phyloP scores from a whole-genome alignment of 2,797 vertebrate genomes.

The Nothura maculosa region DNA sequence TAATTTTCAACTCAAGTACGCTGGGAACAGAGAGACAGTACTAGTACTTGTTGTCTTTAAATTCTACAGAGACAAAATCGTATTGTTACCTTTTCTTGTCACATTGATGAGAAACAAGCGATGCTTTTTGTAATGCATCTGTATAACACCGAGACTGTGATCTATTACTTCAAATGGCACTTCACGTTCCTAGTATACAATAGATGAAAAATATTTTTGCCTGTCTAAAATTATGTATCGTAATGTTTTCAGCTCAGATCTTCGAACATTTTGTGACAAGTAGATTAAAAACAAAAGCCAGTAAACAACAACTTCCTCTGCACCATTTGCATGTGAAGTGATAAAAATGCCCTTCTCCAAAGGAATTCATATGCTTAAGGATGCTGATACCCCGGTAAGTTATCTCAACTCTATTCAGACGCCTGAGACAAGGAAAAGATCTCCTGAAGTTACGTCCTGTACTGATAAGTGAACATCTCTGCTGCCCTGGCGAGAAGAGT shows the following conservation, averaged over 20 bases:
- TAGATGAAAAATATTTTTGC: slow-evolving; percentile 28
- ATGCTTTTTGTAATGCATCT: slow-evolving; percentile 29
- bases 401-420: background rate
- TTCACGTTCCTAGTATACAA: slow-evolving; percentile 10
- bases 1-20: slow-evolving; percentile 73
- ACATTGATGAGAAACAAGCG: slow-evolving; percentile 10
- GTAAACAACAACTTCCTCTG: background rate
- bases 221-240: slow-evolving; percentile 17
- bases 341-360: background rate
- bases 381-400: background rate
- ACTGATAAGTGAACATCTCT: background rate
- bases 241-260: background rate
- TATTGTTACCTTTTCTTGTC: slow-evolving; percentile 53
- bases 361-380: background rate
- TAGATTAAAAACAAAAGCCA: background rate
- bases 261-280: background rate
- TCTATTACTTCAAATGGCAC: slow-evolving; percentile 31
- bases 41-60: slow-evolving; percentile 18
- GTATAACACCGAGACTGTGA: slow-evolving; percentile 4
- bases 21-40: slow-evolving; percentile 42
- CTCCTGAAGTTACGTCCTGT: background rate
- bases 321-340: background rate
- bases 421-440: background rate
- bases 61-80: slow-evolving; percentile 41
- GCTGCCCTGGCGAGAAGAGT: background rate